These are phyloP conservation scores for Octomys mimax DNA, from an alignment of 2,797 vertebrate genomes.

Conservation along the genomic window DNA sequence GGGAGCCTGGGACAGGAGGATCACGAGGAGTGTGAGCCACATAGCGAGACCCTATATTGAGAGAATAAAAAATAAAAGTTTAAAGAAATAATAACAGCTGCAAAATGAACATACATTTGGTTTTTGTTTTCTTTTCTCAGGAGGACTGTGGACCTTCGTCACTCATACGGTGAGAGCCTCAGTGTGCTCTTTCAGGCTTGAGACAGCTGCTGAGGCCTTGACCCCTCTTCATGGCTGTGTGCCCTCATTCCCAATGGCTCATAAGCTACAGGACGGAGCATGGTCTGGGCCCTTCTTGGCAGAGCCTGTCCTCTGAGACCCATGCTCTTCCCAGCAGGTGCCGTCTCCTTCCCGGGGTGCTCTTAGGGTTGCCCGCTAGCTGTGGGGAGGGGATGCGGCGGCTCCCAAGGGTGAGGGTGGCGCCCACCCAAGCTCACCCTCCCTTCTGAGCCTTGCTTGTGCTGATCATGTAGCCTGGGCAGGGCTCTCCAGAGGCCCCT, in stretches of 20 bases:
- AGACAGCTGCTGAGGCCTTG: neutral
- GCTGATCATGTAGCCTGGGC: neutral
- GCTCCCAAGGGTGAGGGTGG: neutral
- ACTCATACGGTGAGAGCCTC: neutral
- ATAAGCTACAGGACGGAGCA: neutral
- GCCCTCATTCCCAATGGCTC: neutral
- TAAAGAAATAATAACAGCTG: neutral
- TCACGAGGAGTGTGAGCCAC: too few relatives aligned
- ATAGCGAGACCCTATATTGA: too few relatives aligned
- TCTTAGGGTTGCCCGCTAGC: fast-evolving
- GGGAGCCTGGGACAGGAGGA: too few relatives aligned
- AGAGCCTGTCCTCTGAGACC: neutral
- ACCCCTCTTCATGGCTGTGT: neutral
- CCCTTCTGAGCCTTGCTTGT: neutral
- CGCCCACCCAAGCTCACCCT: too few relatives aligned
- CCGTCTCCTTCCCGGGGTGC: neutral
- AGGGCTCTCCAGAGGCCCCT: neutral
- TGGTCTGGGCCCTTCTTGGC: neutral
- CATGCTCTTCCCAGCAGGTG: neutral
- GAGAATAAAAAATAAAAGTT: too few relatives aligned
- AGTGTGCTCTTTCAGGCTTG: neutral
- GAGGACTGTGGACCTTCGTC: neutral
- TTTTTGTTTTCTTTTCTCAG: neutral
- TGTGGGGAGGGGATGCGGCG: too few relatives aligned
- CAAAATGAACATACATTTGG: neutral